phyloP scores from a whole-genome alignment of 1,140 invertebrate genomes.

The Magallana ariakensis region DNA sequence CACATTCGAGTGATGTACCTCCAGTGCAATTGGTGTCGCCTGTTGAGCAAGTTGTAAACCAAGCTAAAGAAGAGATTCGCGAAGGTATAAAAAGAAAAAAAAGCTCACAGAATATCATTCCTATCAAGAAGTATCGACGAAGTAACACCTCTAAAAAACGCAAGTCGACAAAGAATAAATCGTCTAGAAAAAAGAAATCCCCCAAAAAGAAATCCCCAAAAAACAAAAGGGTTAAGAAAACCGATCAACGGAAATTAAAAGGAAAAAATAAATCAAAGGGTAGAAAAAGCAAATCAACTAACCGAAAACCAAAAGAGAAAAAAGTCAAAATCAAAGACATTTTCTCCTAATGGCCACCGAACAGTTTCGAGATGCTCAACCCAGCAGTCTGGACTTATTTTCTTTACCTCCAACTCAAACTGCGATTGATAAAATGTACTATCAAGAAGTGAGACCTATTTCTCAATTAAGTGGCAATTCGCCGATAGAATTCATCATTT shows the following conservation, averaged over 20 bases:
- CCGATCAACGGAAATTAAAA: not conserved
- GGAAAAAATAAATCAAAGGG: not conserved
- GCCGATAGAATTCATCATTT: slow-evolving; percentile 56
- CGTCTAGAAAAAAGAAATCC: not conserved
- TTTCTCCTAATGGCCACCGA: slow-evolving; percentile 46
- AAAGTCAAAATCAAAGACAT: slow-evolving; percentile 6
- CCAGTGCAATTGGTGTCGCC: slow-evolving; percentile 46
- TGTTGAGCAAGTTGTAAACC: slow-evolving; percentile 40
- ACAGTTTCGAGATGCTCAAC: slow-evolving; percentile 50
- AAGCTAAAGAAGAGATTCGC: slow-evolving; percentile 42
- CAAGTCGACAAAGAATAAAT: not conserved
- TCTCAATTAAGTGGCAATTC: slow-evolving; percentile 44
- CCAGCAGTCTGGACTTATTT: slow-evolving; percentile 49
- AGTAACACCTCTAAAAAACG: not conserved
- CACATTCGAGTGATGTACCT: not conserved
- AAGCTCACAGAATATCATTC: not conserved
- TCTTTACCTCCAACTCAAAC: slow-evolving; percentile 53
- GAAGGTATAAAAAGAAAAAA: slow-evolving; percentile 46
- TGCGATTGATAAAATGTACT: slow-evolving; percentile 53
- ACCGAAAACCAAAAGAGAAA: not conserved
- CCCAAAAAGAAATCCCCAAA: no score
- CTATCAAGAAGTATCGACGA: not conserved
- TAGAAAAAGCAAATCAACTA: not conserved
- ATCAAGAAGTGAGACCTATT: slow-evolving; percentile 55
- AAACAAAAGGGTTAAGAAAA: not conserved